Base-by-base conservation (phyloP, 2,888 invertebrate genomes). In the Watsonalla cultraria region DNA sequence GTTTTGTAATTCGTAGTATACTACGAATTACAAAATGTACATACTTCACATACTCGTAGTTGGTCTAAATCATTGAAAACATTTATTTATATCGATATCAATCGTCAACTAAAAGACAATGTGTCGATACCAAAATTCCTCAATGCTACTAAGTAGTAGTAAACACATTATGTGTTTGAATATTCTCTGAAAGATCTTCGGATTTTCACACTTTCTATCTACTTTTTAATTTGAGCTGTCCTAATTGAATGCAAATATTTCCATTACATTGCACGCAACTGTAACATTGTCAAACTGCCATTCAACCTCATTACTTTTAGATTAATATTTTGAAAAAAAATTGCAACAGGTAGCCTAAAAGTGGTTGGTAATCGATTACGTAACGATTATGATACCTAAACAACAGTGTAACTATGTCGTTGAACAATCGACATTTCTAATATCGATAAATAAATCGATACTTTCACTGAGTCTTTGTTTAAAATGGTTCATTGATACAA, bases 291-390 rank as follows among this genome's bases (percentile, higher is more conserved):
- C 54, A 54, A 57, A 55, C 58, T 57, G 52, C 66, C 65, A 60
- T 55, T 68, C 60, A 47, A 61, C 57, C 58, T 74, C 72, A 76
- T 69, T 58, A 62, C 70, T 24, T 4, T 24, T 62, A 68, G 60
- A 61, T 67, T 68, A 72, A 74, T 70, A 47, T 72, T 72, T 65
- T 64, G 54, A 59, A 64, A 58, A 61, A 53, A 62, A 58, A 58
- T 57, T 56, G 55, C 63, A 69, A 66, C 67, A 74, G 68, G 71
- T 72, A 53, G 62, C 49, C 54, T 62, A 58, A 66, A 67, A 63
- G 63, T 60, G 57, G 61, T 47, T 53, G 54, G 50, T 55, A 54
- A 54, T 65, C 58, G 70, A 63, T 67, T 62, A 59, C 54, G 59
- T 64, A 71, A 65, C 57, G 57, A 47, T 50, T 55, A 46, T 45